phyloP scores from a whole-genome alignment of 2,113 vertebrate species.

The Bettongia penicillata region DNA sequence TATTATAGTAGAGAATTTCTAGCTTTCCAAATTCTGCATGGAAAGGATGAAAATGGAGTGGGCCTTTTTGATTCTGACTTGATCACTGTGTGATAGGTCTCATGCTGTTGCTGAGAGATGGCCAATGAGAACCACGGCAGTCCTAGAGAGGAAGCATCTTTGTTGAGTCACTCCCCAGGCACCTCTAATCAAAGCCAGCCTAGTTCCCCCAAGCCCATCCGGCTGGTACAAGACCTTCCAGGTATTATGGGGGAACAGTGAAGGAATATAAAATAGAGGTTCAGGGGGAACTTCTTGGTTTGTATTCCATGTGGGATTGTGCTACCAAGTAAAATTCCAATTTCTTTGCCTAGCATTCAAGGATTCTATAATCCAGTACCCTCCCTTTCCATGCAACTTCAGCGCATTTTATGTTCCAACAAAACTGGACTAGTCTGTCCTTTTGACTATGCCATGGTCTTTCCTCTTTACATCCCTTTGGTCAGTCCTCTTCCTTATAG shows the following conservation, averaged over 20 bases:
- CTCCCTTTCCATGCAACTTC: neutral
- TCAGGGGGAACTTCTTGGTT: neutral
- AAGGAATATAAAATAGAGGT: accelerated
- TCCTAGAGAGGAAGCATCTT: constrained; percentile 89
- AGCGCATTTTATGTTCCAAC: neutral
- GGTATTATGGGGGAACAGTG: constrained; percentile 82
- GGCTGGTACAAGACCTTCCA: constrained; percentile 94
- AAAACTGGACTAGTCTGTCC: neutral
- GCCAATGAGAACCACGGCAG: constrained; percentile 95
- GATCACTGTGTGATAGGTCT: constrained; percentile 57
- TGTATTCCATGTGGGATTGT: accelerated
- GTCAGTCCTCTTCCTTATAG: neutral
- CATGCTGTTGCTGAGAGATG: constrained; percentile 91
- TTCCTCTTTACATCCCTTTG: neutral
- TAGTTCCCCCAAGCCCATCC: constrained; percentile 91
- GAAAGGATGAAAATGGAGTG: neutral
- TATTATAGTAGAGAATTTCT: neutral
- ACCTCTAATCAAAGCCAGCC: constrained; percentile 92
- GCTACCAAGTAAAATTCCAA: neutral
- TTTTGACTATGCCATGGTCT: neutral
- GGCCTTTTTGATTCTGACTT: constrained; percentile 43
- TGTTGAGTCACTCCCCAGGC: constrained; percentile 90
- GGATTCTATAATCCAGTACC: neutral
- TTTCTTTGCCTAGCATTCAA: neutral
- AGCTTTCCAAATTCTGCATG: neutral